Base-by-base conservation (phyloP, 2,888 invertebrate species). In the Oegoconia quadripuncta region DNA sequence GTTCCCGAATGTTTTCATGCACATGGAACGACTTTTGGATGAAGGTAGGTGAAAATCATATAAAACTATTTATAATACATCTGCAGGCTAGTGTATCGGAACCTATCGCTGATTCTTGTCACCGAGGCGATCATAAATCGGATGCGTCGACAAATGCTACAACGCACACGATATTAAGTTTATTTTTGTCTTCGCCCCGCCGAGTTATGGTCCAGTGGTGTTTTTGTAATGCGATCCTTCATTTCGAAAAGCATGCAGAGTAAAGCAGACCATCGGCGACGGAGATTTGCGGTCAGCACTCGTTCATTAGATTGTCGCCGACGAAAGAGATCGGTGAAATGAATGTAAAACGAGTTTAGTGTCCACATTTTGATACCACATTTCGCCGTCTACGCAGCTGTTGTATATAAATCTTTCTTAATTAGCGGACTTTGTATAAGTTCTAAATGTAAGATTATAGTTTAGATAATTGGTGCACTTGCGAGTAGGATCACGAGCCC, bases 1-100 rank as follows among this genome's bases (percentile, higher is more conserved):
- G 80, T 98, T 99, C 90, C 99, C 99, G 66, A 98, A 98, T 92
- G 97, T 99, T 88, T 99, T 99, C 91, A 94, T 97, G 90, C 99
- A 99, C 91, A 94, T 98, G 86, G 99, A 99, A 89, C 93, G 99
- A 86, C 94, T 99, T 73, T 91, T 99, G 81, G 99, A 99, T 86
- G 99, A 99, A 95, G 99, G 99, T 99, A 92, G 71, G 86, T 76
- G 59, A 64, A 64, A 72, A 71, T 71, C 50, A 46, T 58, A 58
- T 63, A 40, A 33, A 53, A 58, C 69, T 74, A 68, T 68, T 65
- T 56, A 62, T 68, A 78, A 76, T 61, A 66, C 63, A 55, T 57
- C 52, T 46, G 50, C 46, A 56, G 44, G 44, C 46, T 53, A 59
- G 49, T 65, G 50, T 62, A 59, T 51, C 48, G 55, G 66, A 58